Base-by-base conservation (phyloP, 1,140 invertebrate genomes). In the Zophobas morio region DNA sequence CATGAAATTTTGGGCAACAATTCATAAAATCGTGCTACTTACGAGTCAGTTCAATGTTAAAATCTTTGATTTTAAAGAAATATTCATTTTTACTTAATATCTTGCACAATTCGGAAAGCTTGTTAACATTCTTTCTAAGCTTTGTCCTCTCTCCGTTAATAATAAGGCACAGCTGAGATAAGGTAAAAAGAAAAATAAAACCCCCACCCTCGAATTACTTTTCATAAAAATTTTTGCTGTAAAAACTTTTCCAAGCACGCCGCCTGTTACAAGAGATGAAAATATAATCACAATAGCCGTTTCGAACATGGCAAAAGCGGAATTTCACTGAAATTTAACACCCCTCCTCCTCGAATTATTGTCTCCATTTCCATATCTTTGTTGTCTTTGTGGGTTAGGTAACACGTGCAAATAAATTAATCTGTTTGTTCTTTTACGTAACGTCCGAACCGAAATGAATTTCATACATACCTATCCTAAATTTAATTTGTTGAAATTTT, bases 361-460 rank as follows among this genome's bases (percentile, higher is more conserved):
- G 33, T 56, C 34, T 60, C 4, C 8, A 60, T 60, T 60, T 60
- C 8, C 56, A 39, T 60, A 60, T 60, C 56, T 60, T 6, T 66
- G 60, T 66, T 66, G 60, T 66, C 60, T 66, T 66, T 66, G 60
- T 42, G 37, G 39, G 60, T 66, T 66, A 39, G 39, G 60, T 66
- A 66, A 66, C 32, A 20, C 42, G 35, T 66, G 60, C 39, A 66
- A 66, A 66, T 66, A 66, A 66, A 66, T 66, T 66, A 66, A 66
- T 66, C 60, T 66, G 60, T 66, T 66, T 66, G 60, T 33, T 66
- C 60, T 40, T 40, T 66, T 42, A 42, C 60, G 60, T 42, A 66
- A 66, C 60, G 60, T 66, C 60, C 60, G 60, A 66, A 20, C 8
- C 39, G 8, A 54, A 54, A 20, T 54, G 53, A 54, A 34, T 54